Evolutionary conservation across 2,113 vertebrate genomes (phyloP).

Genomic region (Nesogale talazaci): DNA sequence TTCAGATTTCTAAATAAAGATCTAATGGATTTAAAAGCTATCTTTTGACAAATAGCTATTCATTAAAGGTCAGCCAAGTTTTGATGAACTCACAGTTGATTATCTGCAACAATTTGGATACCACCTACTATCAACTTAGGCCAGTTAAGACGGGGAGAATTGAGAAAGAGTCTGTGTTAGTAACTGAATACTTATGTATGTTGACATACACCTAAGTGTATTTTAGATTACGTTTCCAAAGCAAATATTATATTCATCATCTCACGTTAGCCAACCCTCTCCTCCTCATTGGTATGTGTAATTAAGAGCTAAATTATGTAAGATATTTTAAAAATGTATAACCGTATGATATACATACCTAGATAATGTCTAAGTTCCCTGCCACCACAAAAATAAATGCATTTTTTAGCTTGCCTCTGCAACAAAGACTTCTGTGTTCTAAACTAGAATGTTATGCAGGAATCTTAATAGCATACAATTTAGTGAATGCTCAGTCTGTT

Average conservation of each 20-base stretch:
- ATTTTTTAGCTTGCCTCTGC: conserved; percentile 75
- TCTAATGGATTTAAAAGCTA: conserved; percentile 13
- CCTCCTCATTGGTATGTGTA: background rate
- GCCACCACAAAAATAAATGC: conserved; percentile 65
- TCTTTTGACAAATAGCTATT: conserved; percentile 24
- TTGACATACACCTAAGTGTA: conserved; percentile 11
- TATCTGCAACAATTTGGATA: background rate
- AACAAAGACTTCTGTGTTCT: conserved; percentile 63
- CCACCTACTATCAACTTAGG: background rate
- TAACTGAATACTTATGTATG: conserved; percentile 33
- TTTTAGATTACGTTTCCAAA: conserved; percentile 58
- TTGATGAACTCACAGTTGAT: background rate
- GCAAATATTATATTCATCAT: conserved; percentile 39
- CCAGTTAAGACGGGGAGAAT: background rate
- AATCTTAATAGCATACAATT: conserved; percentile 26
- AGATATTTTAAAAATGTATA: conserved; percentile 16
- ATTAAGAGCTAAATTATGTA: conserved; percentile 27
- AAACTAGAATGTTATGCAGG: conserved; percentile 57
- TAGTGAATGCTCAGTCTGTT: conserved; percentile 76
- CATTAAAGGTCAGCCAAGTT: conserved; percentile 11
- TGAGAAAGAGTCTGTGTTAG: background rate
- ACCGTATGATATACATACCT: conserved; percentile 13
- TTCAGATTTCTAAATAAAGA: conserved; percentile 42
- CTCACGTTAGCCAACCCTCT: conserved; percentile 41
- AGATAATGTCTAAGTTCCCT: conserved; percentile 71